Evolutionary conservation across 2,888 invertebrate species (phyloP), one percentile per base, ranked within the genome.

Genomic region (Chalcis sispes): DNA sequence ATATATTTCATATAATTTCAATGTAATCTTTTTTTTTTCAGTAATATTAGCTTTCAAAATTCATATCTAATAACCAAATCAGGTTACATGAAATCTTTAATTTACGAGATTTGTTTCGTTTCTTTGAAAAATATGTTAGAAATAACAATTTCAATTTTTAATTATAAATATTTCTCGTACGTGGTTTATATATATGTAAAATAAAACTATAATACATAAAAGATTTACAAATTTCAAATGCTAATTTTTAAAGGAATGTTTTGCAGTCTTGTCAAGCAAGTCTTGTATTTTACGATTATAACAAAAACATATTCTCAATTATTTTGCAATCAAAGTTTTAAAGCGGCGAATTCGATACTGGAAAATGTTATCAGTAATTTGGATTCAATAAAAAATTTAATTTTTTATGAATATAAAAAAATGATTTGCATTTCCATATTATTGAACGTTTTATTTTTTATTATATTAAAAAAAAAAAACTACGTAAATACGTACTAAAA

Each of bases 311-410:
- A 58, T 62, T 71, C 40, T 77, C 61, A 29, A 65, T 61, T 50
- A 69, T 27, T 70, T 70, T 69, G 59, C 65, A 66, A 75, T 75
- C 73, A 69, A 76, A 77, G 59, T 59, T 62, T 58, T 58, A 7
- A 73, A 18, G 58, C 58, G 61, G 40, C 62, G 8, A 59, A 64
- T 36, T 50, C 18, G 27, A 50, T 40, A 58, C 7, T 59, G 50
- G 25, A 20, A 46, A 62, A 62, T 10, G 48, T 56, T 48, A 61
- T 23, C 13, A 40, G 25, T 20, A 50, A 69, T 62, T 72, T 72
- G 56, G 48, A 76, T 72, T 18, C 36, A 54, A 76, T 76, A 62
- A 46, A 72, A n/a, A 72, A 64, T 77, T 36, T 5, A 10, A 40
- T 58, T 56, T 46, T 46, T 52, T 46, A 29, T 40, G 52, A 27